Base-by-base conservation (phyloP, 2,113 vertebrate species). In the Ptilonorhynchus violaceus region DNA sequence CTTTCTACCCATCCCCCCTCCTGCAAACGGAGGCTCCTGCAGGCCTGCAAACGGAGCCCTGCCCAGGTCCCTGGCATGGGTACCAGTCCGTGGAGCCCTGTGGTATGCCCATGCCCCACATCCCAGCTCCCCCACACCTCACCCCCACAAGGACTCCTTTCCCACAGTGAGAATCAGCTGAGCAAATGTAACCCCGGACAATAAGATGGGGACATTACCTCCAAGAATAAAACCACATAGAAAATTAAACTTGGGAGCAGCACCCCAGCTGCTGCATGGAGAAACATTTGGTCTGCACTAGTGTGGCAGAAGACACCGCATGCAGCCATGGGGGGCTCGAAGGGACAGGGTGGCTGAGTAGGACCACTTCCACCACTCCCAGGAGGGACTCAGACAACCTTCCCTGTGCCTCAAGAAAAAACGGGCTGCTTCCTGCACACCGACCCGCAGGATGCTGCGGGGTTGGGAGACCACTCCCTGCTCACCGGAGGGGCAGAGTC, bases 401-500 rank as follows among this genome's bases (percentile, higher is more conserved):
- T 77, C 55, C 50, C 70, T 15, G 41, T 7, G 3, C 24, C 79
- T 60, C 49, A 56, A 37, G 39, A 42, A 15, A 63, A 72, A 47
- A 14, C 49, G 6, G 39, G 31, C 49, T 35, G 62, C 39, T 52
- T 46, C 28, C 56, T 15, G 31, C 37, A 58, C 31, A n/a, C 27
- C 0, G 0, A 44, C 11, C 24, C 1, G 0, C 0, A 0, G 2
- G 2, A 25, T 28, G 8, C 3, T 1, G 1, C 1, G 4, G 44
- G 41, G 18, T 46, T 85, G 4, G 4, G 47, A 79, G 35, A 64
- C 20, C 62, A 58, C 13, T 17, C 42, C 15, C 27, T 58, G 31
- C 27, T 44, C 27, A 35, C 42, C 23, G 15, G 1, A 27, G 0
- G 12, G 8, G 37, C 67, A 85, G 55, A 35, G 69, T 13, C 31